Percentiles rank a stretch among this genome's conserved stretches.
phyloP scores from a whole-genome alignment of 2,888 invertebrate genomes.

The Amblyjoppa proteus region DNA sequence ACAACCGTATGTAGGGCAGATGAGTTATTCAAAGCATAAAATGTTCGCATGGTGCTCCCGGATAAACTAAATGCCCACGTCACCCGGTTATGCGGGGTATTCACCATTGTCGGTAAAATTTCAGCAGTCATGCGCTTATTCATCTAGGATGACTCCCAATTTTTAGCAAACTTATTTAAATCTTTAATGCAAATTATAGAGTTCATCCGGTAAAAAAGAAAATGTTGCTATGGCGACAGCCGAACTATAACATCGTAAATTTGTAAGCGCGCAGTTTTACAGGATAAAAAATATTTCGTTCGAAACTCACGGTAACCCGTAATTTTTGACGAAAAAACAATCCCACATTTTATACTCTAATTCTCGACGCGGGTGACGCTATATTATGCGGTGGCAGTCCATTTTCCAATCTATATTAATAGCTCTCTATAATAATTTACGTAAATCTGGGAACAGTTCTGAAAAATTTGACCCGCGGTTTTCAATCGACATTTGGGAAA shows the following conservation, averaged over 20 bases:
- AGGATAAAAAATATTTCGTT: slow-evolving; percentile 31
- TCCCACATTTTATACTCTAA: slow-evolving; percentile 9
- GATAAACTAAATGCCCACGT: no score
- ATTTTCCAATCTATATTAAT: slow-evolving; percentile 50
- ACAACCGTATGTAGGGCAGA: no score
- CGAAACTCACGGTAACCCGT: background rate
- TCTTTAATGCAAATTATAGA: background rate
- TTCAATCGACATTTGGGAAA: slow-evolving; percentile 35
- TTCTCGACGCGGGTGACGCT: slow-evolving; percentile 6
- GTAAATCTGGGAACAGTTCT: slow-evolving; percentile 24
- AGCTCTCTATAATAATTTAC: slow-evolving; percentile 47
- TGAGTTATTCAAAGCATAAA: no score
- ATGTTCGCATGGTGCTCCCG: no score
- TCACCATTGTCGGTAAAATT: no score
- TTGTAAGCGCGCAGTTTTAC: background rate
- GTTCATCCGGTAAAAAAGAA: background rate
- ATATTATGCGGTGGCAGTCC: background rate
- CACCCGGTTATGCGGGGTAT: no score
- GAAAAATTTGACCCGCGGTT: slow-evolving; percentile 11
- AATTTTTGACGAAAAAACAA: background rate
- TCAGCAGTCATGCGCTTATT: no score
- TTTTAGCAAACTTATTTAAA: background rate
- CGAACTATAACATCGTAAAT: background rate
- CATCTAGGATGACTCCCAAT: no score
- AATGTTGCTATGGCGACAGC: background rate